phyloP scores from a whole-genome alignment of 2,113 vertebrate genomes.

The Glareola pratincola region DNA sequence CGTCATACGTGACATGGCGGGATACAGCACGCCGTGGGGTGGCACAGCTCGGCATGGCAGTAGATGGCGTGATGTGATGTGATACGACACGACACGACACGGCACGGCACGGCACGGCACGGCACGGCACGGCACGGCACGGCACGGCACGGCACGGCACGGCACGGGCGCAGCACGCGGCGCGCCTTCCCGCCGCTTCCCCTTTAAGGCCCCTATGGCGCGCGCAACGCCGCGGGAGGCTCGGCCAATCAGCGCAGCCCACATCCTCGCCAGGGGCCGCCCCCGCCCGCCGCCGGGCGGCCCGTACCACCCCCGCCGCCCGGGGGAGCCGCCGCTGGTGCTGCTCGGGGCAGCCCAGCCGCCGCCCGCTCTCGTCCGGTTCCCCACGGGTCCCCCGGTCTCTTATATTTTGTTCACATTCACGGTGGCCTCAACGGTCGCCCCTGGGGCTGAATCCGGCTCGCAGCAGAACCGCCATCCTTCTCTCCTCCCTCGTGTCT shows the following conservation, averaged over 20 bases:
- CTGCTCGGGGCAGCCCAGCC: accelerated
- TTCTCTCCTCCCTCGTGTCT: accelerated
- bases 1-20: accelerated
- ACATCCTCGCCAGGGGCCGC: constrained; percentile 28
- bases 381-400: accelerated
- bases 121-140: neutral
- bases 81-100: neutral
- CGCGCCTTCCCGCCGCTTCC: accelerated
- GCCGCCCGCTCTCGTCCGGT: accelerated
- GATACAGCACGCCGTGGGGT: accelerated
- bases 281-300: neutral
- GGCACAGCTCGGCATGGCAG: neutral
- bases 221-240: neutral
- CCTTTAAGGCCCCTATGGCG: constrained; percentile 5
- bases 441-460: accelerated
- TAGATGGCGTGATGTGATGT: too few relatives aligned
- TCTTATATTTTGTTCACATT: accelerated
- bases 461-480: accelerated
- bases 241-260: constrained; percentile 42
- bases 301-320: neutral
- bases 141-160: accelerated
- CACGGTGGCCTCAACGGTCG: accelerated
- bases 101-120: accelerated
- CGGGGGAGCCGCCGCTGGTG: accelerated
- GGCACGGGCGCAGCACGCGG: accelerated